Percentiles rank a stretch among this genome's conserved stretches.
These are phyloP conservation scores for Crotophaga sulcirostris DNA, from an alignment of 2,113 vertebrate species.

Conservation along the genomic window DNA sequence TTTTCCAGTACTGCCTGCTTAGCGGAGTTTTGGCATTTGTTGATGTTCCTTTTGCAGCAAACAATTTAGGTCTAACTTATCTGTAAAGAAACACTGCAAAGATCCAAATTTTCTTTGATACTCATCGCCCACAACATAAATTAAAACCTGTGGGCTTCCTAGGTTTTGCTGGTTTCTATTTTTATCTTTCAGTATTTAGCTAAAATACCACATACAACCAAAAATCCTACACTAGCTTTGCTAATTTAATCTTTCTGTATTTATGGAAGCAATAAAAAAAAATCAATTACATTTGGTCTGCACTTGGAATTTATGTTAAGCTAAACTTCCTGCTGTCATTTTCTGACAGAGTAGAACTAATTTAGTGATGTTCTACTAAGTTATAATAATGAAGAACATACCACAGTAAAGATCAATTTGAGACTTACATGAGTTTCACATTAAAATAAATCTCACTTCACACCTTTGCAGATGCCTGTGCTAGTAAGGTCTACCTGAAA, in stretches of 20 bases:
- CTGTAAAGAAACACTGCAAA: not conserved
- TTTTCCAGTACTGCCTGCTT: not conserved
- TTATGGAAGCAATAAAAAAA: slow-evolving; percentile 37
- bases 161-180: slow-evolving; percentile 20
- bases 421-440: not conserved
- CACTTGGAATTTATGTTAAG: not conserved
- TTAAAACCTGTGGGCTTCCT: slow-evolving; percentile 6
- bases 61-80: not conserved
- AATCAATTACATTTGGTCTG: not conserved
- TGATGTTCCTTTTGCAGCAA: not conserved
- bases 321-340: not conserved
- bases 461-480: not conserved
- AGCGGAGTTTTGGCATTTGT: not conserved
- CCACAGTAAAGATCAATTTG: not conserved
- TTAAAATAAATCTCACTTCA: not conserved
- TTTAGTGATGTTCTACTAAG: not conserved
- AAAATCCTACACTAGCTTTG: slow-evolving; percentile 9
- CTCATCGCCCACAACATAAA: not conserved
- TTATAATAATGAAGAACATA: not conserved
- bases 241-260: slow-evolving; percentile 19
- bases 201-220: slow-evolving; percentile 16
- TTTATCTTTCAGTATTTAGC: slow-evolving; percentile 32
- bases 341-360: not conserved
- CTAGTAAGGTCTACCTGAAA: not conserved
- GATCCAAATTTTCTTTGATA: not conserved